Base-by-base conservation (phyloP, 2,113 vertebrate species). In the Benitochromis conjunctus region DNA sequence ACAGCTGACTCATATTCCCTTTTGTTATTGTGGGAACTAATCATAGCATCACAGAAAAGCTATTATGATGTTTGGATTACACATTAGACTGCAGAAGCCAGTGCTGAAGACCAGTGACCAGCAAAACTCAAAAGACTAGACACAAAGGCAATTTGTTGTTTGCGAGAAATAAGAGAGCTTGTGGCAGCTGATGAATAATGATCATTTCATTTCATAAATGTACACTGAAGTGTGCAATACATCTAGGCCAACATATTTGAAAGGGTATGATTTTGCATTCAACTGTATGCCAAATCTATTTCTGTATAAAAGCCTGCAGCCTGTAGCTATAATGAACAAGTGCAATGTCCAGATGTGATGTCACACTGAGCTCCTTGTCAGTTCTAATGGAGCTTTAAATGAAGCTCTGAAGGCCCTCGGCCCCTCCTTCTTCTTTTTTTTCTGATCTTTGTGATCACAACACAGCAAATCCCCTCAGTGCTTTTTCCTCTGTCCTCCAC, bases 331-430 rank as follows among this genome's bases (percentile, higher is more conserved):
- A 88, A 81, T 74, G 80, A 93, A 80, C 88, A 86, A 90, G 58
- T 89, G 86, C 87, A 89, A 78, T 83, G 89, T 92, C 90, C 94
- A 94, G 91, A 93, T 95, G 92, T 92, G 88, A 91, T 90, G 89
- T 87, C 92, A 86, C 82, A 85, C 89, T 62, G 80, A 76, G 92
- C 43, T 79, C 57, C 87, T 82, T 88, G 86, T 88, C 88, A 85
- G 46, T 87, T 94, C 86, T 93, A 85, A 89, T 91, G 89, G 79
- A 34, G 82, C 79, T 87, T 84, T 91, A 94, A 93, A 94, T 86
- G 80, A 90, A 85, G 79, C 93, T 83, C 89, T 66, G 78, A 86
- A 85, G 82, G 80, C 85, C 56, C 31, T 82, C 55, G 31, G 38
- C 84, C 36, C 83, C 86, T 83, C 86, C 86, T 82, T 77, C 80